Percentiles rank a stretch among this genome's conserved stretches.
Conservation (phyloP, 2,888 invertebrate genomes). For the Conchocele bisecta region DNA sequence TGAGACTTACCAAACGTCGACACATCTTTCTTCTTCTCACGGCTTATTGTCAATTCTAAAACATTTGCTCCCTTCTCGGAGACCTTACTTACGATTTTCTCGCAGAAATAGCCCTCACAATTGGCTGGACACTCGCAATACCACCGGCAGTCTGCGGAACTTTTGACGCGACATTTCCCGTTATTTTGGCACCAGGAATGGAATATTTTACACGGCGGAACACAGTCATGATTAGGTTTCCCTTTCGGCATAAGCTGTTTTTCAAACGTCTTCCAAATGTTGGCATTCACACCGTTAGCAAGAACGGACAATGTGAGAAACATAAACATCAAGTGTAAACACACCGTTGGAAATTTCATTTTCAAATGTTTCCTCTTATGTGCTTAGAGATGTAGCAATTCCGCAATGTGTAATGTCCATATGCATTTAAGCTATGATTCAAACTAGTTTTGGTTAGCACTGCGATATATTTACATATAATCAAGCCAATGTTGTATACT, state of each 20-base stretch:
- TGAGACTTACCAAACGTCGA: slow-evolving; percentile 34
- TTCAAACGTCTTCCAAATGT: slow-evolving; percentile 42
- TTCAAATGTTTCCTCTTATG: no score
- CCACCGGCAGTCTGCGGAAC: slow-evolving; percentile 46
- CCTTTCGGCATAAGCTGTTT: background rate
- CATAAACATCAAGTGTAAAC: no score
- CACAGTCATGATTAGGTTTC: slow-evolving; percentile 22
- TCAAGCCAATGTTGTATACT: no score
- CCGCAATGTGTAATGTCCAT: no score
- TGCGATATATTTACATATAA: no score
- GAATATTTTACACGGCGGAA: slow-evolving; percentile 51
- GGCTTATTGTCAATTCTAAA: slow-evolving; percentile 8
- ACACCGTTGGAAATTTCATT: no score
- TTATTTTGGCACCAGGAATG: slow-evolving; percentile 51
- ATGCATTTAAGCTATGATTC: no score
- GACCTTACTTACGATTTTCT: slow-evolving; percentile 28
- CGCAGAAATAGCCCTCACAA: slow-evolving; percentile 56
- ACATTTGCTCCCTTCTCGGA: slow-evolving; percentile 8
- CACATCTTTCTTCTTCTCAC: slow-evolving; percentile 18
- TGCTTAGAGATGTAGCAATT: no score
- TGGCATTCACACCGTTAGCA: no score
- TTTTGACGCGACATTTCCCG: slow-evolving; percentile 49
- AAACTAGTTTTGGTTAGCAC: no score
- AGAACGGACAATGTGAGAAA: no score
- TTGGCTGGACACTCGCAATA: slow-evolving; percentile 57